A percentile compares a stretch with the other conserved stretches of the same genome.
These are phyloP conservation scores for Petrocephalus sullivani DNA, from an alignment of 2,797 vertebrate genomes.

Conservation along the genomic window DNA sequence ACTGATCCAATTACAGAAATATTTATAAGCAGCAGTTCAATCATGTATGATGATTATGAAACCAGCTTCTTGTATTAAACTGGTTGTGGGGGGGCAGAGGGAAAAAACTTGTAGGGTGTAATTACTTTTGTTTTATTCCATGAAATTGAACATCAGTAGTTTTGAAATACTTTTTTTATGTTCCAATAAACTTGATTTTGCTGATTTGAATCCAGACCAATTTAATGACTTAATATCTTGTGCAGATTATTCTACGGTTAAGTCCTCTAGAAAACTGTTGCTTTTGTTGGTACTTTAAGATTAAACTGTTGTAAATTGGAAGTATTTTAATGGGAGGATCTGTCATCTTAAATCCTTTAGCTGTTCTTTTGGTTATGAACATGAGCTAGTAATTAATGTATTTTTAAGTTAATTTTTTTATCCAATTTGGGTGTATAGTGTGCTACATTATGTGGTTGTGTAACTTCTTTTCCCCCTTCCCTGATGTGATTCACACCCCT, in stretches of 20 bases:
- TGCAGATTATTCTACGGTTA: not conserved
- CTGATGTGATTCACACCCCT: not conserved
- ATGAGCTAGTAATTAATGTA: not conserved
- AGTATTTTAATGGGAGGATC: not conserved
- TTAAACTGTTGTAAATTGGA: not conserved
- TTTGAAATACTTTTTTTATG: conserved; percentile 1
- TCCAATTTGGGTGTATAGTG: not conserved
- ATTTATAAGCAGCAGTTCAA: not conserved
- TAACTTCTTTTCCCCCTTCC: not conserved
- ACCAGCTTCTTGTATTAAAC: not conserved
- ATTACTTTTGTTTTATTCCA: conserved; percentile 12
- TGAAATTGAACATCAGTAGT: not conserved
- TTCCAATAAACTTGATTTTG: conserved; percentile 17
- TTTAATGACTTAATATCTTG: not conserved
- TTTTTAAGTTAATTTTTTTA: not conserved
- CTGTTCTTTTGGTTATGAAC: not conserved
- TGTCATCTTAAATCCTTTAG: not conserved
- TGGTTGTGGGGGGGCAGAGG: not conserved
- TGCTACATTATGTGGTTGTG: not conserved
- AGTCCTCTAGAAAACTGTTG: not conserved
- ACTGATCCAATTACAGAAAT: not conserved
- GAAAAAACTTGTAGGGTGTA: not conserved
- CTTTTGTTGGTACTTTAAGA: not conserved
- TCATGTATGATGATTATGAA: not conserved
- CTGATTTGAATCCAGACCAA: not conserved